A percentile compares a stretch with the other conserved stretches of the same genome.
Evolutionary conservation across 2,113 vertebrate species (phyloP).

Genomic region (Vulpes vulpes): DNA sequence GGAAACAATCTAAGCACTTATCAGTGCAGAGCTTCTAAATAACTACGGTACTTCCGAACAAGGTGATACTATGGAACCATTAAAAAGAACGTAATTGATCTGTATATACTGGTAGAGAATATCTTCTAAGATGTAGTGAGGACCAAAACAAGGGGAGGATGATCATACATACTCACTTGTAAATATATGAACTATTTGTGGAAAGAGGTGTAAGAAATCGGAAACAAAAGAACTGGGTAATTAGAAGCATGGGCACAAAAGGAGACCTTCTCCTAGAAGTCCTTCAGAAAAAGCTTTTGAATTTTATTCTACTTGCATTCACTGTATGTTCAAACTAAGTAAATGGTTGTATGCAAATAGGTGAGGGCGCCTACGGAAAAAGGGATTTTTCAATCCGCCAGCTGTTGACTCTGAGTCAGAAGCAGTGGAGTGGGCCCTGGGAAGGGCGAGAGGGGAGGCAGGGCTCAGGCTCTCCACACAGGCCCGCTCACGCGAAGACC

Average conservation of each 20-base stretch:
- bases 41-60: not conserved
- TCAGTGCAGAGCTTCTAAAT: not conserved
- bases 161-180: not conserved
- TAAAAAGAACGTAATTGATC: not conserved
- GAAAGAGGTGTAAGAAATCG: not conserved
- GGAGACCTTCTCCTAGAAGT: not conserved
- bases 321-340: not conserved
- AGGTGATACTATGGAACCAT: not conserved
- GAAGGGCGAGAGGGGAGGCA: not conserved
- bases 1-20: not conserved
- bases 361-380: not conserved
- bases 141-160: not conserved
- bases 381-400: not conserved
- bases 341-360: not conserved
- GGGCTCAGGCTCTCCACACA: not conserved
- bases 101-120: not conserved
- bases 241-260: not conserved
- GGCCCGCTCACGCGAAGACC: not conserved
- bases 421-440: not conserved
- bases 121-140: slow-evolving; percentile 12
- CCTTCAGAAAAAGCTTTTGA: slow-evolving; percentile 23
- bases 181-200: slow-evolving; percentile 10
- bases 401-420: not conserved
- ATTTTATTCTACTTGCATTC: not conserved
- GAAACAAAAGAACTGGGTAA: not conserved